Evolutionary conservation across 2,113 vertebrate genomes (phyloP), one percentile per base, ranked within the genome.

Genomic region (Burhinus bistriatus): DNA sequence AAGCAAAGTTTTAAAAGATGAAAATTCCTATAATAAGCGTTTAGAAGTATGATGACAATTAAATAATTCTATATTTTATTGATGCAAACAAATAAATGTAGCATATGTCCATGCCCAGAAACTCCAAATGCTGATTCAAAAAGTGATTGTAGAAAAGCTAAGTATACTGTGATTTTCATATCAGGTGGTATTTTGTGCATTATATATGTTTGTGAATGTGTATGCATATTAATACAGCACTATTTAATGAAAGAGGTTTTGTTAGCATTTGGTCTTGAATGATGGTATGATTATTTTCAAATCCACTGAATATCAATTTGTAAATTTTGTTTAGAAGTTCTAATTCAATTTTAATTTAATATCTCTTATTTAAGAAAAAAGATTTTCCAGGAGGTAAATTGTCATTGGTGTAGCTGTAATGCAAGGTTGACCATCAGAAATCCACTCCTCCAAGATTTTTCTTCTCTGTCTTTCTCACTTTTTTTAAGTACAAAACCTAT

Each of bases 401-500:
- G 17, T 36, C 11, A 34, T 14, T 78, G 11, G 5, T 44, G 16
- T 25, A 80, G 42, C 36, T 62, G 21, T 55, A 57, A 90, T 30
- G 13, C 30, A 40, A 29, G 20, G 18, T 8, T 51, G 10, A 52
- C 16, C 9, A 57, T 78, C 21, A 12, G 26, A 51, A 44, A 57
- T 18, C 23, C 11, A 45, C 34, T 93, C 9, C 66, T 69, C 22
- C 20, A 59, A 54, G 6, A 30, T 47, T 45, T 65, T 84, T 86
- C 10, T 71, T 66, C 22, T 58, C 34, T 44, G 7, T 80, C 11
- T 58, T 30, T 51, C 51, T 64, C 21, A 51, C 1, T 3, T n/a
- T 70, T 45, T 49, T 2, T 19, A 59, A 34, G 17, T 9, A 66
- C 8, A 65, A 83, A 72, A 2, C 0, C 0, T 10, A 13, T 11